phyloP scores from a whole-genome alignment of 2,888 invertebrate species.

The Sisyra nigra region DNA sequence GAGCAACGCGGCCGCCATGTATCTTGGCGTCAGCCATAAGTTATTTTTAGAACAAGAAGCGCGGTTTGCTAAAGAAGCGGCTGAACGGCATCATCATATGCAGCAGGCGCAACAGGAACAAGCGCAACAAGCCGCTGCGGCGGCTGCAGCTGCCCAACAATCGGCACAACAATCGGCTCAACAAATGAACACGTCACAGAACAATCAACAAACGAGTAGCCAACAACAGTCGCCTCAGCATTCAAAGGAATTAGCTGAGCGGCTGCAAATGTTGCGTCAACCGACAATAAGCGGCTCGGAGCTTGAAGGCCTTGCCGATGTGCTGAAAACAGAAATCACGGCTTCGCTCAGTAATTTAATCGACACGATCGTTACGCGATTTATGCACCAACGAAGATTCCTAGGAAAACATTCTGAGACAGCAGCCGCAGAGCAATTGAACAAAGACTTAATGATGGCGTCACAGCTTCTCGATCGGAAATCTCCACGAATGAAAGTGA shows the following conservation, averaged over 20 bases:
- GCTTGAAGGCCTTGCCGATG: conserved; percentile 77
- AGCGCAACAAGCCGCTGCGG: conserved; percentile 20
- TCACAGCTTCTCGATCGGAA: conserved; percentile 70
- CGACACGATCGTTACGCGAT: conserved; percentile 75
- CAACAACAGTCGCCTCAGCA: conserved; percentile 23
- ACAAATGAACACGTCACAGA: conserved; percentile 23
- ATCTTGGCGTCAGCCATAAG: conserved; percentile 61
- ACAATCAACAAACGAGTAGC: conserved; percentile 18
- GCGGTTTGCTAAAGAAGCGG: conserved; percentile 47
- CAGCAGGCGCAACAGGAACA: conserved; percentile 29
- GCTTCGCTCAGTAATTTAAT: conserved; percentile 69
- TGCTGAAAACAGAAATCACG: conserved; percentile 79
- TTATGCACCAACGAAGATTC: conserved; percentile 63
- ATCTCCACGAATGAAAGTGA: conserved; percentile 63
- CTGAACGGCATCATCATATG: conserved; percentile 33
- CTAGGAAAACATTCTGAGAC: conserved; percentile 64
- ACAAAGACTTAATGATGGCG: conserved; percentile 69
- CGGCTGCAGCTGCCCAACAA: conserved; percentile 30
- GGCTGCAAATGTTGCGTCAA: conserved; percentile 58
- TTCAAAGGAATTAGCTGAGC: conserved; percentile 58
- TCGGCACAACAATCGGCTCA: conserved; percentile 27
- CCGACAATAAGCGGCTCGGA: conserved; percentile 60
- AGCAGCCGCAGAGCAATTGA: conserved; percentile 67
- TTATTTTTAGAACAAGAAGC: conserved; percentile 67
- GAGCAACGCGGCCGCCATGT: conserved; percentile 50